phyloP scores from a whole-genome alignment of 2,888 invertebrate genomes.

The Drosophila prolongata region DNA sequence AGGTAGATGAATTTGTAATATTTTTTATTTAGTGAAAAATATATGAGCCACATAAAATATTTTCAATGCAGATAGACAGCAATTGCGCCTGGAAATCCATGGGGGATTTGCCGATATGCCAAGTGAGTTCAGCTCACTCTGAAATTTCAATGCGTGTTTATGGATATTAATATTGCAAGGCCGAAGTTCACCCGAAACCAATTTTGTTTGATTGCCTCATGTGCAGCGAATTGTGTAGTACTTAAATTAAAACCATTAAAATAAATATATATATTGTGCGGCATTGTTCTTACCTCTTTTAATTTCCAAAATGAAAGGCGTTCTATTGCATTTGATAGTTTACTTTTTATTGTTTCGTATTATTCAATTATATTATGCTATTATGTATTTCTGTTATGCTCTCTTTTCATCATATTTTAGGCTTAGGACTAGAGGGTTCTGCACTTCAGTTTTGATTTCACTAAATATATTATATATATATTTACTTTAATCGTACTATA shows the following conservation, averaged over 20 bases:
- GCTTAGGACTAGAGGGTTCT: conserved; percentile 72
- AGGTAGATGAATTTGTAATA: conserved; percentile 38
- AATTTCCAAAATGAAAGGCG: conserved; percentile 5
- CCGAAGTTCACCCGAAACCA: not conserved
- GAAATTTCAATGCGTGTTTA: conserved; percentile 34
- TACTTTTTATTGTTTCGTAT: conserved; percentile 58
- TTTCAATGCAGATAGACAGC: conserved; percentile 19
- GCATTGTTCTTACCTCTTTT: not conserved
- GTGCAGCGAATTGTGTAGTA: not conserved
- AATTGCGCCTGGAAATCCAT: conserved; percentile 5
- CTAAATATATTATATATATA: conserved; percentile 39
- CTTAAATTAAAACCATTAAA: no score
- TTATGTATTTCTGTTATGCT: conserved; percentile 46
- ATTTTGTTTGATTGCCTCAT: conserved; percentile 1
- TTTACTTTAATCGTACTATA: conserved; percentile 49
- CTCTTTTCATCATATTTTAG: conserved; percentile 36
- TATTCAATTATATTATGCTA: conserved; percentile 53
- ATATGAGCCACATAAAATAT: conserved; percentile 25
- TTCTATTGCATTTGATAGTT: conserved; percentile 59
- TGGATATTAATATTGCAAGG: conserved; percentile 34
- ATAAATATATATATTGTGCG: no score
- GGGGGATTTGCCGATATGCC: conserved; percentile 22
- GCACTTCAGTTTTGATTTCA: conserved; percentile 68
- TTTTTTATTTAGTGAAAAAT: conserved; percentile 31
- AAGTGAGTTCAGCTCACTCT: conserved; percentile 12